Evolutionary conservation across 2,888 invertebrate species (phyloP).

Genomic region (Spodoptera exigua): DNA sequence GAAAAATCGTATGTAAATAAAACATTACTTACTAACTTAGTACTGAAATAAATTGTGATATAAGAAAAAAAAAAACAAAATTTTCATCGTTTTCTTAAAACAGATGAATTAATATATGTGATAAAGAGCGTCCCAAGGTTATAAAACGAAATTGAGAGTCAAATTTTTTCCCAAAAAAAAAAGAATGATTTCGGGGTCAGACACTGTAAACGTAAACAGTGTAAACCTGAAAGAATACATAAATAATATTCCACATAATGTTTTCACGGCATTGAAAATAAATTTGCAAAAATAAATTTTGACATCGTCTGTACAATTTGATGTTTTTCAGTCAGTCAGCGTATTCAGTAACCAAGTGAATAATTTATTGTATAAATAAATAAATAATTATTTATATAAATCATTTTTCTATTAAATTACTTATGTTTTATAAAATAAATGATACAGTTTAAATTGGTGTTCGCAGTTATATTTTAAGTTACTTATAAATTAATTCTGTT

Average conservation of each 20-base stretch:
- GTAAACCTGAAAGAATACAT: slow-evolving; percentile 50
- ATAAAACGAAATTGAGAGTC: slow-evolving; percentile 67
- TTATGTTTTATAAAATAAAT: too few species aligned
- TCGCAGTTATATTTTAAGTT: too few species aligned
- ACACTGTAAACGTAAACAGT: slow-evolving; percentile 47
- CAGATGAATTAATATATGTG: slow-evolving; percentile 56
- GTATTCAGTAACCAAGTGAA: slow-evolving; percentile 26
- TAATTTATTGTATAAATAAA: not conserved
- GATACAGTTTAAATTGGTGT: too few species aligned
- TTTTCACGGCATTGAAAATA: slow-evolving; percentile 48
- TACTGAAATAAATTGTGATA: not conserved
- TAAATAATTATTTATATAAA: too few species aligned
- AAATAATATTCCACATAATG: slow-evolving; percentile 46
- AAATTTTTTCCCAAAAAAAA: slow-evolving; percentile 61
- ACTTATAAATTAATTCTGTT: too few species aligned
- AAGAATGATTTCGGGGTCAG: slow-evolving; percentile 62
- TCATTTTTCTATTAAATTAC: too few species aligned
- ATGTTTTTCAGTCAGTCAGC: slow-evolving; percentile 11
- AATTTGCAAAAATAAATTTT: slow-evolving; percentile 45
- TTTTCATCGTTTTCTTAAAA: slow-evolving; percentile 15
- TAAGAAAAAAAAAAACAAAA: not conserved
- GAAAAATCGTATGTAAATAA: too few species aligned
- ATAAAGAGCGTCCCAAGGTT: slow-evolving; percentile 61
- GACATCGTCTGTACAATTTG: slow-evolving; percentile 23
- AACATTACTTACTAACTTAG: too few species aligned